These are phyloP conservation scores for Hyppa rectilinea DNA, from an alignment of 2,888 invertebrate genomes.

Conservation along the genomic window DNA sequence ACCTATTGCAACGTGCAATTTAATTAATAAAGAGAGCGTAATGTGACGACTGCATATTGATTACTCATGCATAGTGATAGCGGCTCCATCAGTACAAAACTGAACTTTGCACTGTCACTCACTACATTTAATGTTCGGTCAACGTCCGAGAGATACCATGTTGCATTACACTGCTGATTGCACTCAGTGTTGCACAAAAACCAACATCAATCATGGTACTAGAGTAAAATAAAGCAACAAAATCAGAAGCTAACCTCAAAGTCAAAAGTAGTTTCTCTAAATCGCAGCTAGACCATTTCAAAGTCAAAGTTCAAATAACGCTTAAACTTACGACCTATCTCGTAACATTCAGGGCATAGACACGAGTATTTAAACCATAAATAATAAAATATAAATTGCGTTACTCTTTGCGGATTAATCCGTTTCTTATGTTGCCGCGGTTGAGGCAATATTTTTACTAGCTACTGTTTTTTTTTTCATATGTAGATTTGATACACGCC, in stretches of 20 bases:
- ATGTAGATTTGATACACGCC: conserved; percentile 23
- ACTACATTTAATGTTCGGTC: conserved; percentile 7
- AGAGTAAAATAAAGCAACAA: conserved; percentile 7
- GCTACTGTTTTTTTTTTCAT: conserved; percentile 36
- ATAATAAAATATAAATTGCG: conserved; percentile 37
- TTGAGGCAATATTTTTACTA: conserved; percentile 26
- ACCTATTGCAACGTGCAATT: neutral
- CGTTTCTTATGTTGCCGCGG: conserved; percentile 24
- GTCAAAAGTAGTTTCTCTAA: conserved; percentile 43
- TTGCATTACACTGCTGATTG: neutral
- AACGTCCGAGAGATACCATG: conserved; percentile 12
- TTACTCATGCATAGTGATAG: neutral
- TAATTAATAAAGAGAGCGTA: neutral
- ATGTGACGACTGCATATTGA: neutral
- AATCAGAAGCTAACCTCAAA: conserved; percentile 21
- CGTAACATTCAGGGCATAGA: conserved; percentile 40
- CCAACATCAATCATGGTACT: neutral
- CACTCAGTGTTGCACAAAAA: conserved; percentile 1
- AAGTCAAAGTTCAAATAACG: conserved; percentile 69
- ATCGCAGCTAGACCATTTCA: conserved; percentile 57
- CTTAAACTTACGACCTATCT: conserved; percentile 52
- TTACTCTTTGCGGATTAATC: conserved; percentile 29
- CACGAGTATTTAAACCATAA: conserved; percentile 36
- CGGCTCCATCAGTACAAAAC: neutral
- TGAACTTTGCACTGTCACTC: conserved; percentile 21